Conservation (phyloP, 2,113 vertebrate species). For the Andinoacara biseriatus region DNA sequence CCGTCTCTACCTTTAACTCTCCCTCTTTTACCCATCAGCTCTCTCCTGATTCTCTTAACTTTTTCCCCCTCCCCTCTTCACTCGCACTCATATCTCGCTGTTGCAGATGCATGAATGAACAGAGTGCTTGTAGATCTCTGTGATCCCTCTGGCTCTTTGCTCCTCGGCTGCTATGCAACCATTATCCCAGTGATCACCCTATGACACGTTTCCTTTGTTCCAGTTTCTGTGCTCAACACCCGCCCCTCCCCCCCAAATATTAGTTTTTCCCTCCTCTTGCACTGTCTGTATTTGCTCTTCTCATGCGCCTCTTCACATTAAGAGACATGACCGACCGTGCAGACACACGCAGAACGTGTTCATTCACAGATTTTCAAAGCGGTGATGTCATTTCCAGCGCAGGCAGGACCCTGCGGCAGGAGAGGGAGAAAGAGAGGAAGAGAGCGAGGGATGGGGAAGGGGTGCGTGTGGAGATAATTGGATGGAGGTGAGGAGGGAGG, state of each 20-base stretch:
- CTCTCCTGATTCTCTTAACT: neutral
- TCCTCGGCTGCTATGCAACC: conserved; percentile 19
- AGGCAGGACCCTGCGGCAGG: conserved; percentile 50
- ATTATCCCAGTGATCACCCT: neutral
- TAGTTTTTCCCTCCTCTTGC: neutral
- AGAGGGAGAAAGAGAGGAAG: neutral
- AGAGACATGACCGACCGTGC: neutral
- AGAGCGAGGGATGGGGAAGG: neutral
- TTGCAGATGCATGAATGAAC: neutral
- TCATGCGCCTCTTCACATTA: neutral
- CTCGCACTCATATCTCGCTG: neutral
- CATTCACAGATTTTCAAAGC: conserved; percentile 61
- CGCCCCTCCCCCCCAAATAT: neutral
- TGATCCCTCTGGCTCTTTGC: neutral
- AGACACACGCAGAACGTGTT: neutral
- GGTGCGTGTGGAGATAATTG: conserved; percentile 45
- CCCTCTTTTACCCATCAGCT: neutral
- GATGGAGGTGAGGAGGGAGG: conserved; percentile 26
- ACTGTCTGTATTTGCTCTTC: neutral
- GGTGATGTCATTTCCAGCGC: conserved; percentile 64
- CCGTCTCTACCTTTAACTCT: neutral
- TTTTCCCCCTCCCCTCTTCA: neutral
- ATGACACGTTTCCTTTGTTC: conserved; percentile 14
- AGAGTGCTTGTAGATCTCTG: neutral
- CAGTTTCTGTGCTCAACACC: neutral